A percentile compares a stretch with the other conserved stretches of the same genome.
phyloP scores from a whole-genome alignment of 2,888 invertebrate species.

The Tiliacea aurago region DNA sequence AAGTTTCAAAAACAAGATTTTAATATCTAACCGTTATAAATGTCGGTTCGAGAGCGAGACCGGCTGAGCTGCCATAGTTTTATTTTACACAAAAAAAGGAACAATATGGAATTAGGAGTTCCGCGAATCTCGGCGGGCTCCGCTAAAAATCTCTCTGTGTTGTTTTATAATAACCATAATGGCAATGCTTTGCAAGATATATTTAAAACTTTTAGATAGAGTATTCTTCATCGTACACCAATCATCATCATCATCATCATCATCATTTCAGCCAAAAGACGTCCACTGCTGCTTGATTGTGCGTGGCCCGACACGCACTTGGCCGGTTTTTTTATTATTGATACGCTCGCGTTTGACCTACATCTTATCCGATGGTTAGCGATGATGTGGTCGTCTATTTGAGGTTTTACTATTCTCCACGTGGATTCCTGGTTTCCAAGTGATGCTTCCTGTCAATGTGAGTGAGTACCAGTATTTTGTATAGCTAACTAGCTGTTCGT shows the following conservation, averaged over 20 bases:
- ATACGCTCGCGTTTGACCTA: background rate
- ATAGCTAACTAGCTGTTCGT: no score
- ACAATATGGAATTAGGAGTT: constrained; percentile 50
- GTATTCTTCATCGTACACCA: background rate
- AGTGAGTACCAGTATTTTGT: background rate
- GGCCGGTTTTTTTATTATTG: background rate
- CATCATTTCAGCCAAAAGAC: no score
- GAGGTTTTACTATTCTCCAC: background rate
- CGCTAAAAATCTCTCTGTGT: constrained; percentile 28
- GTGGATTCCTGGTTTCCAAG: background rate
- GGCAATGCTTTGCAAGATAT: background rate
- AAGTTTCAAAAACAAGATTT: background rate
- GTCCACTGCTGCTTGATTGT: no score
- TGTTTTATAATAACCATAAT: constrained; percentile 36
- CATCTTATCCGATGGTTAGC: background rate
- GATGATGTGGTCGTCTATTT: background rate
- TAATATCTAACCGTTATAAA: constrained; percentile 12
- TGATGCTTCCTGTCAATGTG: background rate
- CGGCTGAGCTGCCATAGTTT: constrained; percentile 28
- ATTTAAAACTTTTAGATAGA: constrained; percentile 13
- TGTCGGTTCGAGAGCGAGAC: constrained; percentile 12
- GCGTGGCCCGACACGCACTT: no score
- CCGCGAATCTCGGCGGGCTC: constrained; percentile 13
- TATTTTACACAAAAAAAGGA: constrained; percentile 31
- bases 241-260: no score